phyloP scores from a whole-genome alignment of 2,113 vertebrate species.

The Mustela lutreola region DNA sequence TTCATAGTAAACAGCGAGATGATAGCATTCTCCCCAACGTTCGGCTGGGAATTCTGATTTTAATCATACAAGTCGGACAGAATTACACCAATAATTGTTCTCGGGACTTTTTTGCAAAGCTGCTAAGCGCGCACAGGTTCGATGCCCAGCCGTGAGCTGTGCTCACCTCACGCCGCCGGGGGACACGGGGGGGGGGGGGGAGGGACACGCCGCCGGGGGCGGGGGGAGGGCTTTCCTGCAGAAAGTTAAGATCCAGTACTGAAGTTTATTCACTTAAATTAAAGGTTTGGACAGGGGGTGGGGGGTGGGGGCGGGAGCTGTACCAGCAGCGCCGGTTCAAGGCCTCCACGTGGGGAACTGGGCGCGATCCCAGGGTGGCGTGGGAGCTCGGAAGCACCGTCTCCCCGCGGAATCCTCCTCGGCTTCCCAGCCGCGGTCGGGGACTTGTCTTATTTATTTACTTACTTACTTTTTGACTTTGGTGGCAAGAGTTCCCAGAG shows the following conservation, averaged over 20 bases:
- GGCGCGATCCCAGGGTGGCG: not conserved
- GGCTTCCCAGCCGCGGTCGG: not conserved
- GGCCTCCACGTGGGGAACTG: too few relatives aligned
- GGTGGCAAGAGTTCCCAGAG: not conserved
- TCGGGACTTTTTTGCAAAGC: not conserved
- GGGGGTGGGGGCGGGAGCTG: fast-evolving
- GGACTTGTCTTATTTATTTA: not conserved
- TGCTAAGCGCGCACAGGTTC: not conserved
- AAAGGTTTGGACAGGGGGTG: not conserved
- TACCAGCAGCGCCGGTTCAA: not conserved
- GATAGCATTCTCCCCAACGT: not conserved
- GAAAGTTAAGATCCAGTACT: not conserved
- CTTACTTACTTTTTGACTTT: not conserved
- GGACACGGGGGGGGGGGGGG: too few relatives aligned
- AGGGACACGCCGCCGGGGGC: not conserved
- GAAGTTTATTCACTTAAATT: not conserved
- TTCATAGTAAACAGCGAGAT: not conserved
- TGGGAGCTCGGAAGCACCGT: not conserved
- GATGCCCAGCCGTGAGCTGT: fast-evolving
- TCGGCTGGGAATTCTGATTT: not conserved
- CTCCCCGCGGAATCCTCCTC: not conserved
- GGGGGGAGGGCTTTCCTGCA: not conserved
- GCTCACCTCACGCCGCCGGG: not conserved
- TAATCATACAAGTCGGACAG: not conserved
- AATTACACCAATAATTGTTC: not conserved